Evolutionary conservation across 1,140 invertebrate species (phyloP), one percentile per base, ranked within the genome.

Genomic region (Ceratoteleas bidentatus): DNA sequence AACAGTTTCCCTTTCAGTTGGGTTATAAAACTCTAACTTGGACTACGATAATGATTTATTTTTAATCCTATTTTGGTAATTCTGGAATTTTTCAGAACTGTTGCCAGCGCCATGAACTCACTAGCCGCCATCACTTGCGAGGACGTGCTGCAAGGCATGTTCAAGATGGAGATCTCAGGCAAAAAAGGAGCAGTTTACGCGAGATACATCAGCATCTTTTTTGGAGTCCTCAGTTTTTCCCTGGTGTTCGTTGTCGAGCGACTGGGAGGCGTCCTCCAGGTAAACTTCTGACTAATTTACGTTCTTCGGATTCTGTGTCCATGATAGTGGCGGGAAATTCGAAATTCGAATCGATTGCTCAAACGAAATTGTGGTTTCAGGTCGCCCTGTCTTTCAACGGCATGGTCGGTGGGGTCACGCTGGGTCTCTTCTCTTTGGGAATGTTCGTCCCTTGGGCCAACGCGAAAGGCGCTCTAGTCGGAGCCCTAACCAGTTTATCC

Each of bases 51-150:
- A n/a, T n/a, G n/a, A n/a, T n/a, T n/a, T n/a, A n/a, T n/a, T n/a
- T n/a, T n/a, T n/a, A n/a, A 24, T 24, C 4, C 24, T 2, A 24
- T 24, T 24, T 24, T 24, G 24, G 24, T 24, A 24, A 24, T 4
- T 24, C 24, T 24, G 24, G n/a, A n/a, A n/a, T 68, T 7, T 74
- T 92, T 32, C 88, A 98, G 97, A 85, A 98, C 98, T 3, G 96
- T 99, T 1, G 97, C 97, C 0, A 97, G 96, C 16, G 97, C 97
- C 0, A 89, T 98, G 52, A 98, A 98, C 87, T 98, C 97, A 0
- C 90, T 99, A 52, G 95, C 97, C 0, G 97, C 98, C 0, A 96
- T 98, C 3, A 96, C 96, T 3, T 95, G 97, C 86, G 95, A 98
- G 89, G 98, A 99, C 90, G 94, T 98, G 61, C 89, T 97, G 0